phyloP scores from a whole-genome alignment of 2,888 invertebrate genomes.

The Orthosia gracilis region DNA sequence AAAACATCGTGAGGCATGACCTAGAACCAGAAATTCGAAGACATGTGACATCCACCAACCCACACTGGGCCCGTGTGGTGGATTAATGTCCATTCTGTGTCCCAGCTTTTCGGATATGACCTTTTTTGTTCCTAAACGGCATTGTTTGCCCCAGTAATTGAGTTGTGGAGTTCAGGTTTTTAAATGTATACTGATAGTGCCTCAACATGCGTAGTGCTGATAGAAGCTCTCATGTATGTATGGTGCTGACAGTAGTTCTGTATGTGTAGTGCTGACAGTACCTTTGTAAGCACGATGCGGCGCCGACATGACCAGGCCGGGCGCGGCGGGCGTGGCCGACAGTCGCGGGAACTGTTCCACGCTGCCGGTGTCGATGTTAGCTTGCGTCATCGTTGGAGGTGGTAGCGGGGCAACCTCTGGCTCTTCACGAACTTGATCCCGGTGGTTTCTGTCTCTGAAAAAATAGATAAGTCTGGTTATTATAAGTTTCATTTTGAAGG shows the following conservation, averaged over 20 bases:
- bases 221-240: neutral
- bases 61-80: no score
- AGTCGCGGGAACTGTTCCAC: constrained; percentile 89
- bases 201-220: no score
- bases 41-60: no score
- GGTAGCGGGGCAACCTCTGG: constrained; percentile 57
- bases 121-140: no score
- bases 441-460: constrained; percentile 60
- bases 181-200: no score
- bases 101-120: no score
- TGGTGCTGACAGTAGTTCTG: neutral
- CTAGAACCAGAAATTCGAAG: no score
- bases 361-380: constrained; percentile 90
- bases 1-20: no score
- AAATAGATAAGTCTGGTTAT: neutral
- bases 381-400: constrained; percentile 91
- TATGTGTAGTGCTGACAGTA: constrained; percentile 48
- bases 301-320: constrained; percentile 69
- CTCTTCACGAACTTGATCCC: constrained; percentile 55
- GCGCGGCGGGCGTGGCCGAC: constrained; percentile 78
- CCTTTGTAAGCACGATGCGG: constrained; percentile 78
- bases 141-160: no score
- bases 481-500: neutral
- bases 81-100: no score
- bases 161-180: no score